Base-by-base conservation (phyloP, 2,797 vertebrate species). In the Phrynocephalus guinanensis region DNA sequence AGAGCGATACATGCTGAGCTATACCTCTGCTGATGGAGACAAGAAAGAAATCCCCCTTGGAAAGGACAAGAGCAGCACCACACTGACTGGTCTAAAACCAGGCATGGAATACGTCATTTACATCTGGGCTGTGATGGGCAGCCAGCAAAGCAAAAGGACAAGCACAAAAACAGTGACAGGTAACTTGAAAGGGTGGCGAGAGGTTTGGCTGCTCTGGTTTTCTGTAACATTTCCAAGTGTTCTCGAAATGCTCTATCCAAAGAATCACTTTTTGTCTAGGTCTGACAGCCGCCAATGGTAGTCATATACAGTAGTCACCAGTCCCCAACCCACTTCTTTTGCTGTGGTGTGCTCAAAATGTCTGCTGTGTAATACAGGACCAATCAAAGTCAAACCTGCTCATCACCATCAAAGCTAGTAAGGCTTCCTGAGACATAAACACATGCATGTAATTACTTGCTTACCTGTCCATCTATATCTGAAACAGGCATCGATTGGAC, bases 1-100 rank as follows among this genome's bases (percentile, higher is more conserved):
- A 79, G 96, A 97, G 33, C 94, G 95, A 79, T 97, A 97, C 88
- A 86, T 95, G 84, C 87, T 97, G n/a, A 97, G 92, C 89, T 97
- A 97, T 93, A 95, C 48, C 79, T 96, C 95, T 22, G 87, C 92
- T 71, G 94, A 96, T 79, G 96, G 97, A 77, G 92, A 92, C 44
- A 94, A 93, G 82, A 93, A 79, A 81, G 96, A 97, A 67, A 86
- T 97, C 63, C 84, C 90, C 11, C 26, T 97, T 18, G 93, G 93
- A 77, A 89, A 96, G 86, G 95, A 95, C 33, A 96, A 91, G 84
- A 93, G 82, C 48, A 84, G 95, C 84, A 91, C 96, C 89, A 95
- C 63, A 70, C 91, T 97, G 89, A 97, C 93, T 48, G 95, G 91
- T 72, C 91, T 97, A 83, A 97, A 88, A 91, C 96, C 97, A 5